Conservation (phyloP, 2,113 vertebrate species). For the Phasianus colchicus region DNA sequence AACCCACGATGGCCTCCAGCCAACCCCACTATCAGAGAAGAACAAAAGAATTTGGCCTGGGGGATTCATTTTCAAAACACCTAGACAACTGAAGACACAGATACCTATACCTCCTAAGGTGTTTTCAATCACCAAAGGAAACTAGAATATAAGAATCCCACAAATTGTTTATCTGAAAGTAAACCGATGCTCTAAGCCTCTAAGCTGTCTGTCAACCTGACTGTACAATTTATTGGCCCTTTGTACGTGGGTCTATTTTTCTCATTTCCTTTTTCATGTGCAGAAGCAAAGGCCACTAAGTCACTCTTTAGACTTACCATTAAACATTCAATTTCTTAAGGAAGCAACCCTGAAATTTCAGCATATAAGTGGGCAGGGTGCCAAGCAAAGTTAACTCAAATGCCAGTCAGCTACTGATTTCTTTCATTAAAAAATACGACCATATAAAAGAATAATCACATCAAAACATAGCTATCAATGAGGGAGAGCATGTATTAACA, state of each 20-base stretch:
- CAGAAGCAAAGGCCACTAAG: slow-evolving; percentile 14
- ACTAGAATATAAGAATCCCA: background rate
- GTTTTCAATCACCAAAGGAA: background rate
- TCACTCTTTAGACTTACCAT: background rate
- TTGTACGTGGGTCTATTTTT: background rate
- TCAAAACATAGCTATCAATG: background rate
- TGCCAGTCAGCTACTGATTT: background rate
- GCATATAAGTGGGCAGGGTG: background rate
- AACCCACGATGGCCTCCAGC: background rate
- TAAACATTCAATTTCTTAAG: background rate
- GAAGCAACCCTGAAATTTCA: background rate
- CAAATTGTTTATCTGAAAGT: background rate
- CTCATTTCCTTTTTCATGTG: background rate
- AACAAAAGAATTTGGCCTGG: background rate
- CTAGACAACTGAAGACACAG: background rate
- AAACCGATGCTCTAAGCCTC: background rate
- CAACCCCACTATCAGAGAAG: background rate
- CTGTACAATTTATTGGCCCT: background rate
- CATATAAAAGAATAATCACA: background rate
- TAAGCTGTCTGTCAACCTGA: background rate
- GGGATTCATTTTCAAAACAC: slow-evolving; percentile 21
- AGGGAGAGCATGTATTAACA: background rate
- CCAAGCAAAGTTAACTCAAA: slow-evolving; percentile 13
- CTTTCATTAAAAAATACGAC: background rate
- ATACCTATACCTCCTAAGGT: background rate